Conservation (phyloP, 2,113 vertebrate species). For the Aldabrachelys gigantea region DNA sequence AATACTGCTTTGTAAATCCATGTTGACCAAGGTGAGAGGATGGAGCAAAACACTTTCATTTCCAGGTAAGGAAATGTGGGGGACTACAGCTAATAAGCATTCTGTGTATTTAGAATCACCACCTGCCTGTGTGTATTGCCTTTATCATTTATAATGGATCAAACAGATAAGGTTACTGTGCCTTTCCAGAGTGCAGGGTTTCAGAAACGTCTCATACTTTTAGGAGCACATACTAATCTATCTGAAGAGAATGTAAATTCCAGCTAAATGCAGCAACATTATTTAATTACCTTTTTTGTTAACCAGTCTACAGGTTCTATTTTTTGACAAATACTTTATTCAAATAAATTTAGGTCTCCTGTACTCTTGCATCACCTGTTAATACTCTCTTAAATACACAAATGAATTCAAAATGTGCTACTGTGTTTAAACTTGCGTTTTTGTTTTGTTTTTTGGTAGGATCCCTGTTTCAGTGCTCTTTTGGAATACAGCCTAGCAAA, state of each 20-base stretch:
- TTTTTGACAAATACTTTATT: background rate
- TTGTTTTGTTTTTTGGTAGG: constrained; percentile 73
- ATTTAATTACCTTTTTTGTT: background rate
- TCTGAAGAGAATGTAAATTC: background rate
- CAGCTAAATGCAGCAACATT: background rate
- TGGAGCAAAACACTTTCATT: background rate
- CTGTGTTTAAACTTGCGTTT: background rate
- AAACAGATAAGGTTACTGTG: background rate
- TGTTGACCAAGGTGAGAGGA: background rate
- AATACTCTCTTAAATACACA: background rate
- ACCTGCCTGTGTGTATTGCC: background rate
- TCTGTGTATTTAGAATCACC: background rate
- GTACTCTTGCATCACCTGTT: background rate
- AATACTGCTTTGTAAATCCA: background rate
- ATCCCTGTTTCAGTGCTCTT: constrained; percentile 88
- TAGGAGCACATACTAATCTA: background rate
- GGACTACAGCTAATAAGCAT: background rate
- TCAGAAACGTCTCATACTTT: background rate
- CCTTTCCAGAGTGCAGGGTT: background rate
- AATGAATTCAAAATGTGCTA: background rate
- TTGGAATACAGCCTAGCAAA: constrained; percentile 88
- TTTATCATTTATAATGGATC: background rate
- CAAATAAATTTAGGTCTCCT: background rate
- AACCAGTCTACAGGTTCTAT: background rate
- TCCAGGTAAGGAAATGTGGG: background rate